Evolutionary conservation across 2,113 vertebrate species (phyloP), one percentile per base, ranked within the genome.

Genomic region (Alligator sinensis): DNA sequence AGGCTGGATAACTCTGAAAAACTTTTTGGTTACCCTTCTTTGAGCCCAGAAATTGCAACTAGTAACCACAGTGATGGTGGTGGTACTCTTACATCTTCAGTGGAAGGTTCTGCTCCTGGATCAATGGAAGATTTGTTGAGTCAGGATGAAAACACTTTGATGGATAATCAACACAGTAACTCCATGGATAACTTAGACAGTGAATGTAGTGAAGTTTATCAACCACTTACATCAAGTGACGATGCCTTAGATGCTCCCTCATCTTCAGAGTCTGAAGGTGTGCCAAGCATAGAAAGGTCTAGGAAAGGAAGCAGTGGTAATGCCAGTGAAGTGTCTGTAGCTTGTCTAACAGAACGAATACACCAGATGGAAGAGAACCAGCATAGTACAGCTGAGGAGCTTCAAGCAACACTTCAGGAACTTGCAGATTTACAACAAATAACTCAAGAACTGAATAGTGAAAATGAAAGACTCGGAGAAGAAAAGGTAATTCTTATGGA

Each of bases 321-420:
- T 2, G 98, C 98, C 4, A 99, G 99, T 5, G 99, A 99, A 66
- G 99, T 99, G 64, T 99, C 99, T 0, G 99, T 99, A 10, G 99
- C 99, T 19, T 99, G 99, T 95, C 93, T 99, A 94, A 99, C 99
- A 0, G 99, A 99, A 85, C 98, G 99, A 24, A 99, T 99, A 83
- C 99, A 99, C 94, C 99, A 99, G 93, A 99, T 99, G 99, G 99
- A 99, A 58, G 99, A 99, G 98, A 99, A 99, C 91, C 99, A 99
- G 27, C 99, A 99, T 96, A 99, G 99, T 66, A 99, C 99, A 0
- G 97, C 99, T 1, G 99, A 99, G 96, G 99, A 99, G 92, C 99
- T 99, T 5, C 99, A 99, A 96, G 99, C 99, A 66, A 99, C 99
- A 0, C 97, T 99, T 28, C 99, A 99, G 81, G 99, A 99, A 94